Evolutionary conservation across 2,113 vertebrate species (phyloP), one percentile per base, ranked within the genome.

Genomic region (Brachyhypopomus occidentalis): DNA sequence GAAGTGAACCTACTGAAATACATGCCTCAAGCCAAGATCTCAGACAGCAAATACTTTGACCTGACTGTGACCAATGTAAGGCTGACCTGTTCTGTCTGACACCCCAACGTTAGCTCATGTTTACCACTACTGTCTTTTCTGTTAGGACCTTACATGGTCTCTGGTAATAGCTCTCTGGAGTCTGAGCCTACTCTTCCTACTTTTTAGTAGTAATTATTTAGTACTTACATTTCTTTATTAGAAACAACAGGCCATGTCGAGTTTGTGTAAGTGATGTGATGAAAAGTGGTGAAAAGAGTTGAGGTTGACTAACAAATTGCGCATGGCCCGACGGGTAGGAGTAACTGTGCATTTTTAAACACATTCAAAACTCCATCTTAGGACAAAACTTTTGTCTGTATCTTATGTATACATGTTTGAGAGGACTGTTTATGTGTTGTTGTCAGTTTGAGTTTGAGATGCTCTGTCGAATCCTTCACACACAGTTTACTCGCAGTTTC

Each of bases 1-100:
- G 87, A 91, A 56, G 20, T 93, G 5, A 92, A 92, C 79, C 89
- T 93, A 27, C 88, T 94, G 27, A 89, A 87, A 38, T 87, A 88
- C 74, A 82, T 73, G 72, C 38, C 86, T 58, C 85, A 23, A n/a
- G 22, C 48, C 2, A 55, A 0, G 2, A 5, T 16, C n/a, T 12
- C 81, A n/a, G 64, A 62, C 74, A 23, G 6, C 80, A 82, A 23
- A 17, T 89, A 85, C 74, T 36, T 92, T 25, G 89, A 14, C 23
- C 70, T 78, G 45, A 89, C 14, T 4, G 45, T 91, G 83, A 48
- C 84, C 11, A 92, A 92, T 16, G 93, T 94, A 87, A 83, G 78
- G 30, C 11, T 34, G 19, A 64, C 36, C 70, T 27, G 11, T 63
- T 20, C 20, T 8, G 25, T 64, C 3, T 64, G 27, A 67, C 17